Conservation (phyloP, 1,140 invertebrate species). For the Drosophila ohnishii region DNA sequence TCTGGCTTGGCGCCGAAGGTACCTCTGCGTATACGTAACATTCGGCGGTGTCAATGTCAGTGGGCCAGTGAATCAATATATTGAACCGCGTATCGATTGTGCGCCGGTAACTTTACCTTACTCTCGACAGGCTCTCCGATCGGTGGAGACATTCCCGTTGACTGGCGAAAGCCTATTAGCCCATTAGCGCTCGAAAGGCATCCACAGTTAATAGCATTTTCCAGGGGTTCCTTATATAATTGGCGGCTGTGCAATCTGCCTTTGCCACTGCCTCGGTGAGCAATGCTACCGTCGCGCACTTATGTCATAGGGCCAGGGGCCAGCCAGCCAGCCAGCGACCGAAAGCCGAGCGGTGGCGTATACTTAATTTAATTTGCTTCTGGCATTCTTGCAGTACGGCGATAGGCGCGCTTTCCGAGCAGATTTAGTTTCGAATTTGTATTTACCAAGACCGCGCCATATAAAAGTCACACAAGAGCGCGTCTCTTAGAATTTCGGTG, state of each 20-base stretch:
- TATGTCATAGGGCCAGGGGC: constrained; percentile 59
- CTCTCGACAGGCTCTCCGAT: constrained; percentile 9
- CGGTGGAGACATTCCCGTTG: constrained; percentile 22
- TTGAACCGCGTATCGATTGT: constrained; percentile 29
- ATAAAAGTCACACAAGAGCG: background rate
- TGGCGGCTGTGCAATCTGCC: constrained; percentile 8
- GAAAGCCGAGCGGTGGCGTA: constrained; percentile 55
- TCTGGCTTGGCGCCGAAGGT: constrained; percentile 34
- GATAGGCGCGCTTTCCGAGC: constrained; percentile 30
- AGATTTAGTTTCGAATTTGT: constrained; percentile 71
- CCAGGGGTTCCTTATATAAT: constrained; percentile 38
- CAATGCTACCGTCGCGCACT: constrained; percentile 31
- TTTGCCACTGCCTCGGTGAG: constrained; percentile 13
- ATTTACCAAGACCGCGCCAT: constrained; percentile 66
- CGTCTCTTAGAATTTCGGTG: background rate
- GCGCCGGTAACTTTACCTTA: constrained; percentile 18
- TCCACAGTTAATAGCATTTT: constrained; percentile 43
- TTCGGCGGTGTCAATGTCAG: constrained; percentile 71
- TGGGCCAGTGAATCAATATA: constrained; percentile 58
- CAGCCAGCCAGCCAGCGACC: background rate
- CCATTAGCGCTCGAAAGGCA: constrained; percentile 11
- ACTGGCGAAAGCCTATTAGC: constrained; percentile 36
- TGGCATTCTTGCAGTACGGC: constrained; percentile 48
- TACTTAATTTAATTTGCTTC: constrained; percentile 79
- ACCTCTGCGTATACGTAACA: constrained; percentile 47